Percentiles rank a stretch among this genome's conserved stretches.
Evolutionary conservation across 92 coral and sea anemone species (phyloP).

Genomic region (Epizoanthus rinbou): DNA sequence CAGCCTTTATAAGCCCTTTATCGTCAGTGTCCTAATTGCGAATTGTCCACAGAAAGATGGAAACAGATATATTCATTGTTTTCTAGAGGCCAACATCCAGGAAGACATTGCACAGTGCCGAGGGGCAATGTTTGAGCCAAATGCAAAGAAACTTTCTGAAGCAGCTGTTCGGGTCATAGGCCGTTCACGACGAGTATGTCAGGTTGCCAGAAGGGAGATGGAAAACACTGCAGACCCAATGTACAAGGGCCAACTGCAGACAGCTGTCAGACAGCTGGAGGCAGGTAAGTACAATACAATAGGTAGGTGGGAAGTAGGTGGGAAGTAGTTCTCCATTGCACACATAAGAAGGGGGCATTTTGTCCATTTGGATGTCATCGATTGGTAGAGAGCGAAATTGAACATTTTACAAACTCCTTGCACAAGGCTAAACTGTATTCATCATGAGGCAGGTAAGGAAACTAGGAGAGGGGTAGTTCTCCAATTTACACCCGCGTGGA

Average conservation of each 20-base stretch:
- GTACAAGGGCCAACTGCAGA: constrained; percentile 78
- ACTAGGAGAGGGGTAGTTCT: too few relatives aligned
- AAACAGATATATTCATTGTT: background rate
- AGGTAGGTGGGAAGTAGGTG: background rate
- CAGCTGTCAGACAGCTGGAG: constrained; percentile 62
- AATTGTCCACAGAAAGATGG: too few relatives aligned
- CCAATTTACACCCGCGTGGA: too few relatives aligned
- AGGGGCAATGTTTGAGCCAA: constrained; percentile 72
- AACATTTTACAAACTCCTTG: too few relatives aligned
- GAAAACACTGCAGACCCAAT: constrained; percentile 84
- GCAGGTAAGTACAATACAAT: constrained; percentile 75
- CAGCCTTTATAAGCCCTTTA: too few relatives aligned
- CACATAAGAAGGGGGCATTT: background rate
- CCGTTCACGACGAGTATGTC: constrained; percentile 73
- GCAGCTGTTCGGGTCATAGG: constrained; percentile 73
- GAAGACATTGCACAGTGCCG: constrained; percentile 68
- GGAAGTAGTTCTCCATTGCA: background rate
- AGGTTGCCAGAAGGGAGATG: constrained; percentile 80
- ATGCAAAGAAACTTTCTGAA: constrained; percentile 71
- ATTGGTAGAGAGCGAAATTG: too few relatives aligned
- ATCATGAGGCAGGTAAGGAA: too few relatives aligned
- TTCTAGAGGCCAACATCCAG: constrained; percentile 63
- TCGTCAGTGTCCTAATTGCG: too few relatives aligned
- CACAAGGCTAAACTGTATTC: too few relatives aligned
- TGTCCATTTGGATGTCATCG: background rate